Base-by-base conservation (phyloP, 2,888 invertebrate genomes). In the Oligia latruncula region DNA sequence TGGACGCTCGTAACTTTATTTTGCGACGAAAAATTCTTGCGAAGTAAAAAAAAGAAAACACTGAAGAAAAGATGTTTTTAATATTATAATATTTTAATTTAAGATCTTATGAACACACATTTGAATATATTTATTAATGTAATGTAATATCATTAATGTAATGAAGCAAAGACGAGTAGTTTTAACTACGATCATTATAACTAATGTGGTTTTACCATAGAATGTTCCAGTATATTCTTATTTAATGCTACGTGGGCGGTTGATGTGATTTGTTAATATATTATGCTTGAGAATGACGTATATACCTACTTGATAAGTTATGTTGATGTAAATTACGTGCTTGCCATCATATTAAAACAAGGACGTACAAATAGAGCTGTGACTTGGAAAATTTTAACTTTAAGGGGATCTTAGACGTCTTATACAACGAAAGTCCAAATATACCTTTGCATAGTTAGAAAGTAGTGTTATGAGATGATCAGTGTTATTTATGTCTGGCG, bases 401-500 rank as follows among this genome's bases (percentile, higher is more conserved):
- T 71, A 20, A 13, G n/a, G 58, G 11, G 4, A 5, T 43, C 43
- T 75, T 68, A 60, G n/a, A 72, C 55, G 55, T 73, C 62, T 52
- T 66, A 66, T 29, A 70, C 66, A 68, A 74, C 52, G 65, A 43
- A 84, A 73, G 70, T 40, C 49, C 15, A 64, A 81, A 85, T 82
- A 75, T 71, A 75, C 62, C 62, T 67, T 71, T 64, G 66, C 58
- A 66, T 83, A 78, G 78, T 78, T 78, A 74, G 82, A 83, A 85
- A 83, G 86, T 85, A 84, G 88, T 82, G 79, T 84, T 86, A 90
- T 89, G 89, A 90, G 89, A 90, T 90, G 91, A 91, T 90, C 90
- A 87, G 92, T 90, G 90, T 90, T 90, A 91, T 91, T 91, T 90
- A 89, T 85, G 88, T 84, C 88, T 95, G 95, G 95, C 95, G 81